phyloP scores from a whole-genome alignment of 2,888 invertebrate species.

The Amblyteles armatorius region DNA sequence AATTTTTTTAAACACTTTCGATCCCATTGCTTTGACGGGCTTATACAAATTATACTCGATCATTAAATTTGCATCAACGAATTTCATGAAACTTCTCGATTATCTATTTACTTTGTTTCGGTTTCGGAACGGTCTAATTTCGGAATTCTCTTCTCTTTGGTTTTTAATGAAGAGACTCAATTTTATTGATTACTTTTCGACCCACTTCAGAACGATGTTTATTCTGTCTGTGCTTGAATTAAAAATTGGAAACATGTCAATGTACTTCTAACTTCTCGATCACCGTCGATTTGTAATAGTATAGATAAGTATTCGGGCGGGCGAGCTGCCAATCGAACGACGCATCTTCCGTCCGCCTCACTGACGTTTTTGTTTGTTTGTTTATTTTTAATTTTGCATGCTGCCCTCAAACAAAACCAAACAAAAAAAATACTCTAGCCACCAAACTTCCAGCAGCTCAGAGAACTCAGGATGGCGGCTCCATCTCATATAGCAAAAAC shows the following conservation, averaged over 20 bases:
- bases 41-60: slow-evolving; percentile 44
- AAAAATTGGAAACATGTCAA: too few species aligned
- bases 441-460: slow-evolving; percentile 91
- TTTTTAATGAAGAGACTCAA: too few species aligned
- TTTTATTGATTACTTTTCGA: too few species aligned
- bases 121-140: too few species aligned
- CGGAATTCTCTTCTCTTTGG: too few species aligned
- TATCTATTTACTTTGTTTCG: too few species aligned
- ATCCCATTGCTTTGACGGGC: slow-evolving; percentile 36
- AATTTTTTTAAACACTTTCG: slow-evolving; percentile 3
- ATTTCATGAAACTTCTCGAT: background rate
- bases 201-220: background rate
- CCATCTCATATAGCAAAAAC: slow-evolving; percentile 94
- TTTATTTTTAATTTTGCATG: slow-evolving; percentile 82
- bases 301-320: slow-evolving; percentile 57
- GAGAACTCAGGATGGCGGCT: slow-evolving; percentile 93
- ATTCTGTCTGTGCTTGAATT: background rate
- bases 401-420: slow-evolving; percentile 76
- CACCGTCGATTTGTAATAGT: slow-evolving; percentile 66
- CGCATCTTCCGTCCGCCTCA: slow-evolving; percentile 54
- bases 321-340: slow-evolving; percentile 32
- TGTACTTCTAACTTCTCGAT: slow-evolving; percentile 16
- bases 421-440: slow-evolving; percentile 86
- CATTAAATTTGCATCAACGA: slow-evolving; percentile 32
- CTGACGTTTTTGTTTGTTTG: slow-evolving; percentile 68